Evolutionary conservation across 2,888 invertebrate genomes (phyloP).

Genomic region (Argynnis bischoffii): DNA sequence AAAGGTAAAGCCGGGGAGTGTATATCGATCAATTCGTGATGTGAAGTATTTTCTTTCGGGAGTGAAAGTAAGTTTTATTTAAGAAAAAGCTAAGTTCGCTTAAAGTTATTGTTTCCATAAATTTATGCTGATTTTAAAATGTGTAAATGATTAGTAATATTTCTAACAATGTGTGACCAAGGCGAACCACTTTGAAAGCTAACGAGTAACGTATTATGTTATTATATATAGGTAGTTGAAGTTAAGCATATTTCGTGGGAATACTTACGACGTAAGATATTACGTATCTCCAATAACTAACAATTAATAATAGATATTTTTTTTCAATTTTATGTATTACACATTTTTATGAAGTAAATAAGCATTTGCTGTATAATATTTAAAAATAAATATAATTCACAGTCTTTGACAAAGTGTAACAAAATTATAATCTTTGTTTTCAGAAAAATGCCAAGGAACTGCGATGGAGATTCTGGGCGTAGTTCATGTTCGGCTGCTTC

Average conservation of each 20-base stretch:
- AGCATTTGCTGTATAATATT: background rate
- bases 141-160: conserved; percentile 11
- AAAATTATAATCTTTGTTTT: conserved; percentile 42
- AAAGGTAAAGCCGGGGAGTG: background rate
- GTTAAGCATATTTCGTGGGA: conserved; percentile 1
- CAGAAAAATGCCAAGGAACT: conserved; percentile 67
- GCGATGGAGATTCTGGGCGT: conserved; percentile 76
- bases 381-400: too few relatives aligned
- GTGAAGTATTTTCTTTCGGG: background rate
- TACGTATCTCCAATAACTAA: too few relatives aligned
- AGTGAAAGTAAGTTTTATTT: conserved; percentile 20
- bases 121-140: conserved; percentile 7
- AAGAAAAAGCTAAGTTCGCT: conserved; percentile 1
- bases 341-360: background rate
- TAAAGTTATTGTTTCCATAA: conserved; percentile 18
- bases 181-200: conserved; percentile 33
- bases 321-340: too few relatives aligned
- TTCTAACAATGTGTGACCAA: conserved; percentile 21
- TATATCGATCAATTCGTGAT: background rate
- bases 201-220: conserved; percentile 13
- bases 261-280: background rate
- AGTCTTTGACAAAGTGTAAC: background rate
- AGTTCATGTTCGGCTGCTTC: conserved; percentile 78
- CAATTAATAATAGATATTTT: too few relatives aligned
- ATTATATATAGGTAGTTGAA: background rate